Evolutionary conservation across 2,888 invertebrate genomes (phyloP).

Genomic region (Eilema sororculum): DNA sequence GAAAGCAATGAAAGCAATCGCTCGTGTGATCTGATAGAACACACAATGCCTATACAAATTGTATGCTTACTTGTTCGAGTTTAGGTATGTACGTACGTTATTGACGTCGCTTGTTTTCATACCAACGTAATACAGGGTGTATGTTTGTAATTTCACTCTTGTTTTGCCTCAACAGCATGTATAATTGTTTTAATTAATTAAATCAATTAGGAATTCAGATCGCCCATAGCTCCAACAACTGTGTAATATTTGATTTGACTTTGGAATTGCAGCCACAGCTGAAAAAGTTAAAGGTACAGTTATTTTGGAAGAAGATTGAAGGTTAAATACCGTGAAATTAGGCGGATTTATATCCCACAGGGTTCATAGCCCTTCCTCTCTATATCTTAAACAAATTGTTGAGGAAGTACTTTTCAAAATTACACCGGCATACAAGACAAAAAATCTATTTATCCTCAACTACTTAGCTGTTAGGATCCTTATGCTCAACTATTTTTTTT

Average conservation of each 20-base stretch:
- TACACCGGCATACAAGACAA: neutral
- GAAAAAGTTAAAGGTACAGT: neutral
- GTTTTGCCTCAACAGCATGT: slow-evolving; percentile 65
- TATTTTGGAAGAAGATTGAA: neutral
- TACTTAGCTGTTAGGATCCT: too few relatives aligned
- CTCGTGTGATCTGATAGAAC: slow-evolving; percentile 74
- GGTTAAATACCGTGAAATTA: neutral
- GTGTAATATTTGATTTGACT: neutral
- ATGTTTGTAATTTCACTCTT: slow-evolving; percentile 63
- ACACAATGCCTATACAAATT: slow-evolving; percentile 65
- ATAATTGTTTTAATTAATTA: slow-evolving; percentile 64
- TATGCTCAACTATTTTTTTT: too few relatives aligned
- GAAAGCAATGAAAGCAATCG: slow-evolving; percentile 70
- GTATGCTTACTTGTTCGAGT: slow-evolving; percentile 57
- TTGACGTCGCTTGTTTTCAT: slow-evolving; percentile 75
- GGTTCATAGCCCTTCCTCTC: neutral
- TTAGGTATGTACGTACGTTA: slow-evolving; percentile 52
- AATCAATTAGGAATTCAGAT: slow-evolving; percentile 38
- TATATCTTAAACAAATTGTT: neutral
- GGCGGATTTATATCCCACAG: neutral
- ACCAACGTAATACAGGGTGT: slow-evolving; percentile 44
- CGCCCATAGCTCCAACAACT: slow-evolving; percentile 23
- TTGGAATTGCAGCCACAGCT: slow-evolving; percentile 8
- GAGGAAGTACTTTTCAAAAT: neutral
- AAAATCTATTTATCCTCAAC: neutral